Evolutionary conservation across 2,797 vertebrate genomes (phyloP).

Genomic region (Pitangus sulphuratus): DNA sequence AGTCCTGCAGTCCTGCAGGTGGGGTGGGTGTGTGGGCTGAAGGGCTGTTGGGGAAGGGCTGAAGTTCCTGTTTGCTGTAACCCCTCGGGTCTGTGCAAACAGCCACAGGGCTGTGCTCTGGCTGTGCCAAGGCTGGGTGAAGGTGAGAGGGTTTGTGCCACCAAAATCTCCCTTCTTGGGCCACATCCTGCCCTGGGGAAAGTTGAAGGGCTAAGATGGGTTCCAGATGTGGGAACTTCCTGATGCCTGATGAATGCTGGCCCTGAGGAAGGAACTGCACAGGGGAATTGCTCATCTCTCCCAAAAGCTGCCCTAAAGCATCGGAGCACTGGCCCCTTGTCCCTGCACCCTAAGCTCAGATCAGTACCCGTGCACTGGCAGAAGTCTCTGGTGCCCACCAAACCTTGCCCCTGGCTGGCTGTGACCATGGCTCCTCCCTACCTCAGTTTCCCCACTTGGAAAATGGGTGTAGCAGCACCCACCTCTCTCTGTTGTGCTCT

Average conservation of each 20-base stretch:
- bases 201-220: rapidly evolving
- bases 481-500: rapidly evolving
- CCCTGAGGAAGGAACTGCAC: background rate
- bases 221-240: background rate
- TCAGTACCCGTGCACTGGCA: background rate
- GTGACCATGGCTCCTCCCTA: background rate
- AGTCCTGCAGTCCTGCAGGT: background rate
- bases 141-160: background rate
- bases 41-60: background rate
- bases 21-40: background rate
- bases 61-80: background rate
- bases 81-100: rapidly evolving
- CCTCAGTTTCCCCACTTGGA: slow-evolving; percentile 4
- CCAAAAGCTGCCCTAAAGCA: background rate
- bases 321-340: background rate
- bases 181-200: background rate
- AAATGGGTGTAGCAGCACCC: background rate
- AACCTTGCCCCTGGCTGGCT: background rate
- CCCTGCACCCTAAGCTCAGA: background rate
- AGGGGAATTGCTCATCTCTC: background rate
- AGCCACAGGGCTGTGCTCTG: background rate
- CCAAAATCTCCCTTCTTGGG: background rate
- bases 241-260: background rate
- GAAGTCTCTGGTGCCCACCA: background rate
- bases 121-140: background rate